phyloP scores from a whole-genome alignment of 2,888 invertebrate genomes.

The Cantharis flavilabris region DNA sequence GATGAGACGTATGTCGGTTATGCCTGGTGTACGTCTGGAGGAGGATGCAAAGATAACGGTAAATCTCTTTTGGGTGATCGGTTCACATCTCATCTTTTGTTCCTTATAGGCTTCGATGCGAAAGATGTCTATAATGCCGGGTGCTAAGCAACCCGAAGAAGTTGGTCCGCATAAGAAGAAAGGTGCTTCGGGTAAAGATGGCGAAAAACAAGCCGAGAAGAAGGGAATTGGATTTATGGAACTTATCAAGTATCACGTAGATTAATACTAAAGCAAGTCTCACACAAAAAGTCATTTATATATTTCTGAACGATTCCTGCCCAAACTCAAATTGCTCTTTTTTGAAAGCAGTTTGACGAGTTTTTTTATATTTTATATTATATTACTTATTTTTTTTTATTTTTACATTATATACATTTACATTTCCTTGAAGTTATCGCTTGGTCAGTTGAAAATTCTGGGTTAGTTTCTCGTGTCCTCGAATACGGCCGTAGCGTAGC shows the following conservation, averaged over 20 bases:
- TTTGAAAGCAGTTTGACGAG: too few relatives aligned
- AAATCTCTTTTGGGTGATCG: neutral
- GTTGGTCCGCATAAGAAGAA: neutral
- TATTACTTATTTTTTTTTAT: too few relatives aligned
- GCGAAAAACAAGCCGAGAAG: neutral
- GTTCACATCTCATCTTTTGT: neutral
- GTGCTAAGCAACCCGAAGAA: neutral
- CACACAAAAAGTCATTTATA: too few relatives aligned
- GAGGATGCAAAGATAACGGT: conserved; percentile 20
- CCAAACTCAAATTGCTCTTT: too few relatives aligned
- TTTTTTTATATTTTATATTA: too few relatives aligned
- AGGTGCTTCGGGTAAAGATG: neutral
- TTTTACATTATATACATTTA: too few relatives aligned
- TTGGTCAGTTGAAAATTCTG: too few relatives aligned
- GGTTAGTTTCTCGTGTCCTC: too few relatives aligned
- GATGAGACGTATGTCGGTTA: conserved; percentile 55
- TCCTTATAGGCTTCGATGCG: conserved; percentile 6
- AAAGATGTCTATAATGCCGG: conserved; percentile 26
- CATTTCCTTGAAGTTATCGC: too few relatives aligned
- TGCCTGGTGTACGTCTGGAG: conserved; percentile 53
- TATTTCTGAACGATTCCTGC: too few relatives aligned
- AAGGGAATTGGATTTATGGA: conserved; percentile 31
- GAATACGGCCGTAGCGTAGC: too few relatives aligned
- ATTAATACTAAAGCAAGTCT: conserved; percentile 5
- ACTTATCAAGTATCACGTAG: conserved; percentile 33